Evolutionary conservation across 2,113 vertebrate genomes (phyloP).

Genomic region (Aphyosemion australe): DNA sequence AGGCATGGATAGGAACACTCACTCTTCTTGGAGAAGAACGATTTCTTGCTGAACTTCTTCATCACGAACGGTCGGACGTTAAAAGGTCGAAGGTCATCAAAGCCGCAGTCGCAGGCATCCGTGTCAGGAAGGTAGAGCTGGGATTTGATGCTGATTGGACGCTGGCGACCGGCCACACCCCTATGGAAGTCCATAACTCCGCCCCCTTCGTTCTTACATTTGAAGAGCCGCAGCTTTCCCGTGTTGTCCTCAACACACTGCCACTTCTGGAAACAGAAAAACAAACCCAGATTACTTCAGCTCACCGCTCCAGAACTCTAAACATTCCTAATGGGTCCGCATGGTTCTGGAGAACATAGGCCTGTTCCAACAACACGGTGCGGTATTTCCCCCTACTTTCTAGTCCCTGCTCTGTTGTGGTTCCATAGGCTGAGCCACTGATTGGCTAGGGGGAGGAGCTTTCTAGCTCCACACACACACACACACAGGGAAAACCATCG

Average conservation of each 20-base stretch:
- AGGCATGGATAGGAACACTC: slow-evolving; percentile 48
- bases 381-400: too few relatives aligned
- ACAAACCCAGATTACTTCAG: neutral
- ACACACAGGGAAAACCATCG: too few relatives aligned
- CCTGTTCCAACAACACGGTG: too few relatives aligned
- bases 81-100: slow-evolving; percentile 59
- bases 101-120: slow-evolving; percentile 81
- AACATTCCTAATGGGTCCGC: too few relatives aligned
- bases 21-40: slow-evolving; percentile 91
- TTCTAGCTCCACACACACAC: too few relatives aligned
- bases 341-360: too few relatives aligned
- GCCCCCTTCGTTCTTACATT: slow-evolving; percentile 84
- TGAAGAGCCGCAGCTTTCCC: slow-evolving; percentile 90
- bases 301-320: too few relatives aligned
- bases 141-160: slow-evolving; percentile 82
- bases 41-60: slow-evolving; percentile 80
- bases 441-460: too few relatives aligned
- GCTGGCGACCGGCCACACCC: slow-evolving; percentile 63
- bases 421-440: too few relatives aligned
- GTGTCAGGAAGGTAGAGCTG: slow-evolving; percentile 77
- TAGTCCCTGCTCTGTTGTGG: too few relatives aligned
- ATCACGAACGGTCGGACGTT: slow-evolving; percentile 25
- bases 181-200: slow-evolving; percentile 21
- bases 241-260: slow-evolving; percentile 92
- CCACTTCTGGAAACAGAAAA: slow-evolving; percentile 85